A percentile compares a stretch with the other conserved stretches of the same genome.
phyloP scores from a whole-genome alignment of 2,888 invertebrate genomes.

The Synergus itoensis region DNA sequence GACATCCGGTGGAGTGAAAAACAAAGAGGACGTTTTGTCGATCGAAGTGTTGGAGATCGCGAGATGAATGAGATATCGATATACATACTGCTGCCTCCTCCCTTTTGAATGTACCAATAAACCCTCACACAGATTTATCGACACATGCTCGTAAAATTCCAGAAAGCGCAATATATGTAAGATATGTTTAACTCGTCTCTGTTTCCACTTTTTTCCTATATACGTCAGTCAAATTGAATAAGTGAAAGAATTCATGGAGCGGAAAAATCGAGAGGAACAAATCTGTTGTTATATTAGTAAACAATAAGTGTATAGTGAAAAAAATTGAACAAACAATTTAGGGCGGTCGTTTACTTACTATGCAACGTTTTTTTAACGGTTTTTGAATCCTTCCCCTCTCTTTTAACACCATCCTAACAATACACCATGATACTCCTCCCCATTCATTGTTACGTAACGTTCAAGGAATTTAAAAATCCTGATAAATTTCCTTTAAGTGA shows the following conservation, averaged over 20 bases:
- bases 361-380: too few relatives aligned
- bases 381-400: too few relatives aligned
- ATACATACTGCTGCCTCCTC: neutral
- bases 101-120: slow-evolving; percentile 10
- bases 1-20: slow-evolving; percentile 20
- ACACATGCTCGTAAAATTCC: slow-evolving; percentile 11
- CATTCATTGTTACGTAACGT: too few relatives aligned
- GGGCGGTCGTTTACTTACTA: too few relatives aligned
- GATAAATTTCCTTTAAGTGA: neutral
- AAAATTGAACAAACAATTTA: neutral
- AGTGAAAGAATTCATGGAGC: neutral
- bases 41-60: slow-evolving; percentile 30
- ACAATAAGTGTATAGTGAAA: neutral
- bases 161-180: slow-evolving; percentile 11
- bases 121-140: neutral
- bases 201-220: neutral
- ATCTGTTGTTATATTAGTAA: neutral
- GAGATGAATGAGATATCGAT: slow-evolving; percentile 38
- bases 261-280: neutral
- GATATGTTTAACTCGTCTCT: slow-evolving; percentile 1
- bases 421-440: too few relatives aligned
- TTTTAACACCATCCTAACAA: too few relatives aligned
- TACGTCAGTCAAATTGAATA: neutral
- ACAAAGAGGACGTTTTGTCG: slow-evolving; percentile 39
- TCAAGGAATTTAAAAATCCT: neutral